phyloP scores from a whole-genome alignment of 2,888 invertebrate species.

The Morinoia aosen region DNA sequence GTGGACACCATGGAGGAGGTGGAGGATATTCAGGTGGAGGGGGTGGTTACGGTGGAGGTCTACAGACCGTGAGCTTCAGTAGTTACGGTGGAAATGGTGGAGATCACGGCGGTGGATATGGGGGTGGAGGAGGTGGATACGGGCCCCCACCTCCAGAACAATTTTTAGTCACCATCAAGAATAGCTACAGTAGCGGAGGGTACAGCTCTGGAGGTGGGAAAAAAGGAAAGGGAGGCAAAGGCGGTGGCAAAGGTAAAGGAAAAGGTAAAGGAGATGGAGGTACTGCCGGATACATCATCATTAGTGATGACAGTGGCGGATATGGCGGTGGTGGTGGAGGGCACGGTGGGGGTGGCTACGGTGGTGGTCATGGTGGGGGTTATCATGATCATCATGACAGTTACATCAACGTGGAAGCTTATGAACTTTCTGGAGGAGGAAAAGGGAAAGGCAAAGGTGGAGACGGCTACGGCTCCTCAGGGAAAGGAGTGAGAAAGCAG shows the following conservation, averaged over 20 bases:
- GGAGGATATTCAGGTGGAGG: neutral
- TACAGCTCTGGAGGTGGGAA: neutral
- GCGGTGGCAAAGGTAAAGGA: neutral
- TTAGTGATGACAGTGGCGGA: constrained; percentile 42
- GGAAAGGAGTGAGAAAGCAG: constrained; percentile 20
- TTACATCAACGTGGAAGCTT: neutral
- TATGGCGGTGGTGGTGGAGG: constrained; percentile 37
- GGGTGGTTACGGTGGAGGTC: neutral
- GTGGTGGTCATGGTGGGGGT: constrained; percentile 15
- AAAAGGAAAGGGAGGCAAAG: neutral
- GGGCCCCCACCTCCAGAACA: neutral
- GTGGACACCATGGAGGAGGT: neutral
- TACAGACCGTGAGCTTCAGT: neutral
- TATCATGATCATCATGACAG: neutral
- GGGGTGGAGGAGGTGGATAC: neutral
- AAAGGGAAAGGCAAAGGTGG: constrained; percentile 24
- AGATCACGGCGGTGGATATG: neutral
- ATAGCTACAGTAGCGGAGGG: neutral
- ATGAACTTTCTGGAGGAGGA: neutral
- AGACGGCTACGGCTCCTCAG: constrained; percentile 2
- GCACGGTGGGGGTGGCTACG: neutral
- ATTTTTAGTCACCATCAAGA: constrained; percentile 18
- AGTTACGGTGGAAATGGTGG: constrained; percentile 21
- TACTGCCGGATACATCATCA: constrained; percentile 34
- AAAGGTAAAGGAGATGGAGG: neutral